Percentiles rank a stretch among this genome's conserved stretches.
These are phyloP conservation scores for Myzus persicae DNA, from an alignment of 1,140 invertebrate species.

Conservation along the genomic window DNA sequence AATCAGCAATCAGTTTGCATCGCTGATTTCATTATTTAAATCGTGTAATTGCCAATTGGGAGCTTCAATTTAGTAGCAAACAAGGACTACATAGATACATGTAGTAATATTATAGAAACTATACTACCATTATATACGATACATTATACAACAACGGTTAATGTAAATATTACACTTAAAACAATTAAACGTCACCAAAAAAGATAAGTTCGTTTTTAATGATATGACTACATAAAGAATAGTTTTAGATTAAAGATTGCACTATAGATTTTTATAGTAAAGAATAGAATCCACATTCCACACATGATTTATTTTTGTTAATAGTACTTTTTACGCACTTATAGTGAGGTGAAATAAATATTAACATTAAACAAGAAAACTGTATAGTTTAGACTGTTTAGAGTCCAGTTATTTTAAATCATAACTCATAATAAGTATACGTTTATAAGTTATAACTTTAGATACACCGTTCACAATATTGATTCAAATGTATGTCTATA, in stretches of 20 bases:
- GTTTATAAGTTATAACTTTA: background rate
- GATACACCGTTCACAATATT: background rate
- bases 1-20: background rate
- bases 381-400: background rate
- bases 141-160: background rate
- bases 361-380: background rate
- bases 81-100: background rate
- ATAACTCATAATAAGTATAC: background rate
- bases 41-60: background rate
- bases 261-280: too few species aligned
- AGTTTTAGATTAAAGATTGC: background rate
- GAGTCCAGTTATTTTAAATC: background rate
- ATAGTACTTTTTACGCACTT: background rate
- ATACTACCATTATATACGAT: background rate
- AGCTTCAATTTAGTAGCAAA: background rate
- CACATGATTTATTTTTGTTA: background rate
- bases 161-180: background rate
- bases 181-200: background rate
- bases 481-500: background rate
- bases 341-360: background rate
- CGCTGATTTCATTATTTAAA: background rate
- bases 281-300: too few species aligned
- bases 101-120: too few species aligned
- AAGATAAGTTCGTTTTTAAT: background rate
- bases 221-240: background rate